Conservation (phyloP, 2,888 invertebrate genomes). For the Chymomyza procnemis region DNA sequence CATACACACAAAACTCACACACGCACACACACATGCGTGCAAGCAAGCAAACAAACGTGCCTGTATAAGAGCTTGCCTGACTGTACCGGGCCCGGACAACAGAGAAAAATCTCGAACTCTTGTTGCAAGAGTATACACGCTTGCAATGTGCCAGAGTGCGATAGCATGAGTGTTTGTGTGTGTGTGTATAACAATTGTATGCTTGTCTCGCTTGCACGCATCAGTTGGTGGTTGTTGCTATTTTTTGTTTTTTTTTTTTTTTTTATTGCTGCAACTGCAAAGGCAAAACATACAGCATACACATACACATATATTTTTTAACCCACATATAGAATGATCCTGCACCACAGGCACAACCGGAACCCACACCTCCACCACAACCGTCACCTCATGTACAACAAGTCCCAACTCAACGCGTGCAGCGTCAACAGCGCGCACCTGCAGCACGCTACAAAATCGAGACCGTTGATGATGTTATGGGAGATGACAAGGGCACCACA, state of each 20-base stretch:
- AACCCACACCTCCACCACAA: slow-evolving; percentile 83
- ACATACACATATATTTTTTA: slow-evolving; percentile 26
- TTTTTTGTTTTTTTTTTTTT: too few species aligned
- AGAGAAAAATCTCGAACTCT: slow-evolving; percentile 50
- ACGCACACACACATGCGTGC: slow-evolving; percentile 10
- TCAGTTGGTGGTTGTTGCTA: slow-evolving; percentile 55
- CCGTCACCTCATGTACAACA: slow-evolving; percentile 65
- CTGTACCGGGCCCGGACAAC: slow-evolving; percentile 51
- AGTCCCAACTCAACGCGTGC: slow-evolving; percentile 74
- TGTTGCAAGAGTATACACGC: slow-evolving; percentile 2
- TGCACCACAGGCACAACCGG: slow-evolving; percentile 83
- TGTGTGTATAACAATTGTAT: background rate
- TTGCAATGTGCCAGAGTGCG: background rate
- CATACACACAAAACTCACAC: slow-evolving; percentile 28
- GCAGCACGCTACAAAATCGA: slow-evolving; percentile 81
- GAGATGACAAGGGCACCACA: slow-evolving; percentile 80
- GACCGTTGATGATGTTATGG: slow-evolving; percentile 82
- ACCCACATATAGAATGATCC: slow-evolving; percentile 81
- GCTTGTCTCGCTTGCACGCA: slow-evolving; percentile 39
- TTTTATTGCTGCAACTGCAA: slow-evolving; percentile 2
- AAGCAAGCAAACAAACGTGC: slow-evolving; percentile 15
- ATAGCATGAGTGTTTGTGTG: background rate
- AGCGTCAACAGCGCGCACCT: slow-evolving; percentile 75
- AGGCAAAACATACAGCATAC: slow-evolving; percentile 13
- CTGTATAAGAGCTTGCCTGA: slow-evolving; percentile 61